phyloP scores from a whole-genome alignment of 1,140 invertebrate genomes.

The Euura lappo region DNA sequence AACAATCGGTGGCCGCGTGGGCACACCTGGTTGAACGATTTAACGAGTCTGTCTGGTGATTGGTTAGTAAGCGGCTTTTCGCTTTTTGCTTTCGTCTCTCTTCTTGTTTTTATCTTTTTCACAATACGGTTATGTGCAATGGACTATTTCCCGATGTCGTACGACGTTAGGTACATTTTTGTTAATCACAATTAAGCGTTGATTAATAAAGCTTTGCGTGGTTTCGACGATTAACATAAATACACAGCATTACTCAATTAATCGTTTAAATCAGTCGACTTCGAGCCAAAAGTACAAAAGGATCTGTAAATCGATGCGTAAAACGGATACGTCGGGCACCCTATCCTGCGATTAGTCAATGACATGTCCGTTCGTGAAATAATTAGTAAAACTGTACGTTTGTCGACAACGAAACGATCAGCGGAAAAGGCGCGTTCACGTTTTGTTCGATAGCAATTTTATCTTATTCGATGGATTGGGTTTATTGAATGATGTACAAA shows the following conservation, averaged over 20 bases:
- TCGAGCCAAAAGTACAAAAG: background rate
- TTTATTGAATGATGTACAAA: background rate
- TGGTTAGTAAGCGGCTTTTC: constrained; percentile 50
- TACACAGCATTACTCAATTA: background rate
- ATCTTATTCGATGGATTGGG: background rate
- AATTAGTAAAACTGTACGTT: no score
- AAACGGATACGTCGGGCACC: background rate
- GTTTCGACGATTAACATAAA: background rate
- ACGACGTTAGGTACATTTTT: no score
- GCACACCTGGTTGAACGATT: constrained; percentile 60
- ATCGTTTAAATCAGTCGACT: background rate
- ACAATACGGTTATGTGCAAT: no score
- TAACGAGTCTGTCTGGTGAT: constrained; percentile 54
- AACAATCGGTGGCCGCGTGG: constrained; percentile 53
- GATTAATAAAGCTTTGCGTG: background rate
- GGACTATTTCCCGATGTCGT: no score
- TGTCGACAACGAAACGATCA: background rate
- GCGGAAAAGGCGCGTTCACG: background rate
- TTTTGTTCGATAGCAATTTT: background rate
- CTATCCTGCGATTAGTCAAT: background rate
- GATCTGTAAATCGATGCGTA: background rate
- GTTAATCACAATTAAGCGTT: background rate
- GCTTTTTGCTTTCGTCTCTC: background rate
- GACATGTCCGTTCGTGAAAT: background rate
- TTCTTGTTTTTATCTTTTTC: no score